Evolutionary conservation across 2,797 vertebrate genomes (phyloP).

Genomic region (Taenioides sp.): DNA sequence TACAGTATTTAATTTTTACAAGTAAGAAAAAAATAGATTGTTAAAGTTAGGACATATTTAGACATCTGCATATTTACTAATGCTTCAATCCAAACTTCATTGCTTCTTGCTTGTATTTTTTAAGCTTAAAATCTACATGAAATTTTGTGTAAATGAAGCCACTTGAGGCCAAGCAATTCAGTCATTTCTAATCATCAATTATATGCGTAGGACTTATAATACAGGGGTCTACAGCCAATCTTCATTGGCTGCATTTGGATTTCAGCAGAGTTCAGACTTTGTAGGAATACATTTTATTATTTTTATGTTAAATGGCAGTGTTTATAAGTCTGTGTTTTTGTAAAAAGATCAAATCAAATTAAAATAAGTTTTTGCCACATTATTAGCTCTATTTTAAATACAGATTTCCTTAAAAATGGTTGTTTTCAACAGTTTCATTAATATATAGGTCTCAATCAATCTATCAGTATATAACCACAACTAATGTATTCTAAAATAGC

Average conservation of each 20-base stretch:
- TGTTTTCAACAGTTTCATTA: neutral
- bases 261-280: neutral
- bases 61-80: no score
- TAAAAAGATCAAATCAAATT: no score
- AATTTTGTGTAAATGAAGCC: no score
- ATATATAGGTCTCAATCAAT: neutral
- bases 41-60: no score
- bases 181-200: no score
- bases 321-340: neutral
- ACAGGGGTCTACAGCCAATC: no score
- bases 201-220: no score
- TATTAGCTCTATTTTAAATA: neutral
- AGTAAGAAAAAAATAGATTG: no score
- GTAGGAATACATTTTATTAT: neutral
- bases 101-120: no score
- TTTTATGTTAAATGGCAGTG: neutral
- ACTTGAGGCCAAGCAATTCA: no score
- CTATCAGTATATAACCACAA: neutral
- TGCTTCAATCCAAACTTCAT: neutral
- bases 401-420: neutral
- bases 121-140: no score
- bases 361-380: neutral
- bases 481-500: neutral
- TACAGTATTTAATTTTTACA: no score
- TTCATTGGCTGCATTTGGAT: neutral